phyloP scores from a whole-genome alignment of 2,888 invertebrate species.

The Aricia artaxerxes region DNA sequence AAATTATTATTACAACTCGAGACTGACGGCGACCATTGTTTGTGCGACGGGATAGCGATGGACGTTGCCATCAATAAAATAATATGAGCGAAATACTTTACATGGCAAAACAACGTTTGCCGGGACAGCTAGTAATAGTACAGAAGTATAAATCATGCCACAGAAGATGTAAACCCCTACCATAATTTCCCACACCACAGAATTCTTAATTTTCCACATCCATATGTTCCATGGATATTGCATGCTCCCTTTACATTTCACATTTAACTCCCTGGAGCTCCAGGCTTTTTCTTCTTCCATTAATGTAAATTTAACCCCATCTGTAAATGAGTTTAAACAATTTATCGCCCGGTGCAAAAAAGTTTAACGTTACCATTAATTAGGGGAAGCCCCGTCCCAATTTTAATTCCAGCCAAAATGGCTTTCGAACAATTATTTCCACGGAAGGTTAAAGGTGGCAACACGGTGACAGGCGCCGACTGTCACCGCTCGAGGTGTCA shows the following conservation, averaged over 20 bases:
- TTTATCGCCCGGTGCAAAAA: slow-evolving; percentile 30
- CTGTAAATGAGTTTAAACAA: slow-evolving; percentile 32
- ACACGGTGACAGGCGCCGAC: slow-evolving; percentile 55
- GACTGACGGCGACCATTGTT: no score
- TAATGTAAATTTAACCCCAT: slow-evolving; percentile 29
- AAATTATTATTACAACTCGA: no score
- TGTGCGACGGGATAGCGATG: no score
- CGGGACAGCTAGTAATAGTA: no score
- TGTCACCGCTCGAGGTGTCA: slow-evolving; percentile 47
- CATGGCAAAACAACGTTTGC: no score
- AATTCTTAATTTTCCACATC: neutral
- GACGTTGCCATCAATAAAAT: no score
- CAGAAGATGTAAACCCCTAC: no score
- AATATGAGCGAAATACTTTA: no score
- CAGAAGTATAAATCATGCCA: no score
- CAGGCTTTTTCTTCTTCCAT: neutral
- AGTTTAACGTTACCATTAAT: slow-evolving; percentile 29
- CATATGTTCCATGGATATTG: neutral
- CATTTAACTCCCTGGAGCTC: neutral
- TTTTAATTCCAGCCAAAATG: slow-evolving; percentile 36
- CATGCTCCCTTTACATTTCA: neutral
- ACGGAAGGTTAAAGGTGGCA: slow-evolving; percentile 39
- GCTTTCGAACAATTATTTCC: slow-evolving; percentile 40
- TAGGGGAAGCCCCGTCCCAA: slow-evolving; percentile 29
- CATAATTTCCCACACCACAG: neutral